Conservation (phyloP, 2,888 invertebrate species). For the Leptinotarsa peninsularis region DNA sequence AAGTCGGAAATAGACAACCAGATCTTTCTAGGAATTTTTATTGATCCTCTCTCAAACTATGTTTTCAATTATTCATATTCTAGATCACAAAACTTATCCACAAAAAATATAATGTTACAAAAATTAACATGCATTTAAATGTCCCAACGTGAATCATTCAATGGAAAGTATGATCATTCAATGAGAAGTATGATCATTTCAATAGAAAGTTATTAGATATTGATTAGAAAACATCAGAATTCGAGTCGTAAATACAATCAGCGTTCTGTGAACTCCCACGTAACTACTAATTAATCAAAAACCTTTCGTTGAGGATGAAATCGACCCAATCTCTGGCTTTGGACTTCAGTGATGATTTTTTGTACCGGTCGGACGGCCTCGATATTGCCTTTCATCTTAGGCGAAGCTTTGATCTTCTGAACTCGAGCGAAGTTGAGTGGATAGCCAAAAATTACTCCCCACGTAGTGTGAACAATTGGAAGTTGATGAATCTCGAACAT, state of each 20-base stretch:
- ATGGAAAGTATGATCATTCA: no score
- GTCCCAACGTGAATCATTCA: no score
- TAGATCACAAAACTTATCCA: no score
- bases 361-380: constrained; percentile 43
- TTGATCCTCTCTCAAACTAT: no score
- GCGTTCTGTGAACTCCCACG: constrained; percentile 53
- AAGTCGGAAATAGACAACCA: no score
- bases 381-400: constrained; percentile 49
- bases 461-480: neutral
- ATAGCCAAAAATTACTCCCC: constrained; percentile 23
- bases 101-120: no score
- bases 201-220: neutral
- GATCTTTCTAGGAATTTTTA: no score
- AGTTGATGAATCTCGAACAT: no score
- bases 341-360: constrained; percentile 48
- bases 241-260: constrained; percentile 25
- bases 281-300: constrained; percentile 62
- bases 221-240: neutral
- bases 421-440: constrained; percentile 21
- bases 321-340: constrained; percentile 44
- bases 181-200: no score
- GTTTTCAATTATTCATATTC: no score
- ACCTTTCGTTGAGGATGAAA: constrained; percentile 50
- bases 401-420: constrained; percentile 42
- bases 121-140: no score